phyloP scores from a whole-genome alignment of 2,113 vertebrate species.

The Notechis scutatus region DNA sequence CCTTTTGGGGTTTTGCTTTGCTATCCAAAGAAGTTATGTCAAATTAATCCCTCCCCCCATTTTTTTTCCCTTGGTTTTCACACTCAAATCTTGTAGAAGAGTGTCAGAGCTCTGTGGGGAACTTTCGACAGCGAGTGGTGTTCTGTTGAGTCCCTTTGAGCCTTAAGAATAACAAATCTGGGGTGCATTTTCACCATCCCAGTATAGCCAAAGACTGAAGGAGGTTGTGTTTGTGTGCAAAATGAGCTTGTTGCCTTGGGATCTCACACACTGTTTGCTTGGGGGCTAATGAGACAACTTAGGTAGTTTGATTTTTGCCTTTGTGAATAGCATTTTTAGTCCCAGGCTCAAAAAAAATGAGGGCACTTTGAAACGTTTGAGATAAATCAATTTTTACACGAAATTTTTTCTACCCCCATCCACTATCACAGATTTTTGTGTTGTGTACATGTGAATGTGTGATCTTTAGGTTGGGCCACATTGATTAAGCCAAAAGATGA shows the following conservation, averaged over 20 bases:
- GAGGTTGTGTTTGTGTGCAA: neutral
- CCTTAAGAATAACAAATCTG: neutral
- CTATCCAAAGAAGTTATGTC: neutral
- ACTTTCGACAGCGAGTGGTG: neutral
- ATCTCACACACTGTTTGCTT: neutral
- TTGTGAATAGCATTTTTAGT: neutral
- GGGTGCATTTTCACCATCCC: neutral
- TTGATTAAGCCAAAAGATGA: neutral
- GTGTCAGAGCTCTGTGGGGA: neutral
- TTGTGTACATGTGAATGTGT: neutral
- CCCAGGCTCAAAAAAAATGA: too few relatives aligned
- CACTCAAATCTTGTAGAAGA: neutral
- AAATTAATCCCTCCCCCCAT: neutral
- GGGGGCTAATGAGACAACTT: neutral
- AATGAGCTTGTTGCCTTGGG: neutral
- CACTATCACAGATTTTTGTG: neutral
- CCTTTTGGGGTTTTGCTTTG: neutral
- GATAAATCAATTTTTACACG: neutral
- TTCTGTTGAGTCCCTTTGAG: neutral
- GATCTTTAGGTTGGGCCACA: neutral
- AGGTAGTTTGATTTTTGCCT: neutral
- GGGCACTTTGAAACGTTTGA: neutral
- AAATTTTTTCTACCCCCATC: neutral
- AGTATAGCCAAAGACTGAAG: neutral
- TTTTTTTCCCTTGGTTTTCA: neutral